Evolutionary conservation across 2,797 vertebrate species (phyloP), one percentile per base, ranked within the genome.

Genomic region (Synanceia verrucosa): DNA sequence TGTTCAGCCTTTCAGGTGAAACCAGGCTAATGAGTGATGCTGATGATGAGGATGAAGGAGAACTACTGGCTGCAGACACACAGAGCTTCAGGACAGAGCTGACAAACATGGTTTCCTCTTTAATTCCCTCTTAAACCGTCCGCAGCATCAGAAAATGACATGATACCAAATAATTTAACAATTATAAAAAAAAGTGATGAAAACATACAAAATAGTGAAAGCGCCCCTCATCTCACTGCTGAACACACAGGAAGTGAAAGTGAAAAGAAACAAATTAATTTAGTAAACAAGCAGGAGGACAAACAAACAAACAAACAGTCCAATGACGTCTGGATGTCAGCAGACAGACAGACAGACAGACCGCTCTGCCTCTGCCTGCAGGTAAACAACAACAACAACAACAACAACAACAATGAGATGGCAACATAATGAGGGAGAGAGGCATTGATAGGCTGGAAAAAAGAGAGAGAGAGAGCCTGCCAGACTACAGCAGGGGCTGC

Each of bases 291-390:
- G 18, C 37, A n/a, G 16, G 37, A 1, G 37, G 37, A 29, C 23
- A 29, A 1, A 48, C 19, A 62, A 2, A 16, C 23, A 26, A 26
- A 19, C 28, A 36, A 4, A 53, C 83, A 60, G 39, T 48, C 68
- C 86, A 86, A 88, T 85, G 88, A 88, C 84, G 73, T 85, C 68
- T 87, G 77, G 83, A 88, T 86, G 85, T 90, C 86, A 87, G 29
- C 81, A 87, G 86, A 86, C 82, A 76, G 69, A 65, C 70, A 79
- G 69, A 74, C 78, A 8, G 62, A 73, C 55, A 68, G 70, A 56
- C 56, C 74, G n/a, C n/a, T 53, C 34, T 19, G 71, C 74, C 78
- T 76, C 72, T 70, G 76, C 73, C 78, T 81, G 76, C 76, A 79
- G 73, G 50, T 44, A 64, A 24, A 37, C 46, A 56, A 41, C 3